Evolutionary conservation across 2,888 invertebrate species (phyloP).

Genomic region (Cataglyphis altisquamis): DNA sequence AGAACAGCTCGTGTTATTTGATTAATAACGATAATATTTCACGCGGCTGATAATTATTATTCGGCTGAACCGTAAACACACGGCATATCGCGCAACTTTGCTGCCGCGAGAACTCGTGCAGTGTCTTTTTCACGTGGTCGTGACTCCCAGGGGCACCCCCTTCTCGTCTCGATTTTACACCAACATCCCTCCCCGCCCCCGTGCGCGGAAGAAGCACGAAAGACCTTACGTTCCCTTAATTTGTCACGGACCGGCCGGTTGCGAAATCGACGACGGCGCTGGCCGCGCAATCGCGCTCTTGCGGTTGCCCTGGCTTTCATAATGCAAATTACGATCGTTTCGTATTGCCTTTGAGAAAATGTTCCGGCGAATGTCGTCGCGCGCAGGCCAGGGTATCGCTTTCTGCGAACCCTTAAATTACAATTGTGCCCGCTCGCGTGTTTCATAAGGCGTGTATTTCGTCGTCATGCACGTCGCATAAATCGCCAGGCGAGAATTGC

Average conservation of each 20-base stretch:
- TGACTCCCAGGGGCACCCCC: neutral
- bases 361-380: conserved; percentile 27
- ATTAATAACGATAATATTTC: conserved; percentile 51
- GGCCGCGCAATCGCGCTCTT: conserved; percentile 37
- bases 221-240: conserved; percentile 41
- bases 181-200: neutral
- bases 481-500: conserved; percentile 1
- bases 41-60: conserved; percentile 37
- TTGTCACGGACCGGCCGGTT: conserved; percentile 39
- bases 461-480: neutral
- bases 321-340: conserved; percentile 56
- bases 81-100: conserved; percentile 19
- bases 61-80: conserved; percentile 29
- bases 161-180: neutral
- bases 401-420: conserved; percentile 49
- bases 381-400: conserved; percentile 6
- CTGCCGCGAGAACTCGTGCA: conserved; percentile 14
- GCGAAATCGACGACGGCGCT: conserved; percentile 37
- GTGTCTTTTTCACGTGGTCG: conserved; percentile 11
- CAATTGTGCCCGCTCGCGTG: conserved; percentile 37
- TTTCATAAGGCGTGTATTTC: conserved; percentile 33
- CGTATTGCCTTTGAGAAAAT: conserved; percentile 47
- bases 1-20: conserved; percentile 31
- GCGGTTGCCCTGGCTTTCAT: conserved; percentile 47
- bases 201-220: conserved; percentile 9